Conservation (phyloP, 64 coral and sea anemone species). For the Trachythela sp. region DNA sequence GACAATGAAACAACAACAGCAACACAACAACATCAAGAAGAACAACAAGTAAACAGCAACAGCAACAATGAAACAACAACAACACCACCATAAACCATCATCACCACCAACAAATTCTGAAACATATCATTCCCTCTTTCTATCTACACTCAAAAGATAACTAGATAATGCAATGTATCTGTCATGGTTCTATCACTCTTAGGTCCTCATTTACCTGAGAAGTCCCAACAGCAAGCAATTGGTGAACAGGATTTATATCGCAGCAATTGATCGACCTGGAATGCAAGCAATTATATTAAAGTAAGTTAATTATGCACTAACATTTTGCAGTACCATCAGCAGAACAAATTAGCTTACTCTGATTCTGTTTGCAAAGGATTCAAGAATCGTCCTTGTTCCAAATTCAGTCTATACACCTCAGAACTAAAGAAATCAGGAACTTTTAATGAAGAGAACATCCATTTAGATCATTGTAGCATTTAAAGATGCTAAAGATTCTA, state of each 20-base stretch:
- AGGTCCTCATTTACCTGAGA: conserved; percentile 40
- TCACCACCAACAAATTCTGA: too few species aligned
- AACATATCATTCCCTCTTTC: too few species aligned
- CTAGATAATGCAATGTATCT: too few species aligned
- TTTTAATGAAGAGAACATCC: neutral
- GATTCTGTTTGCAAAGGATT: conserved; percentile 85
- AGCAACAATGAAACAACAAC: too few species aligned
- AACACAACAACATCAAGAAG: too few species aligned
- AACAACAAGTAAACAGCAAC: too few species aligned
- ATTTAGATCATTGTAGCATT: neutral
- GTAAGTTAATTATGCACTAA: too few species aligned
- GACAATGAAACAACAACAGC: neutral
- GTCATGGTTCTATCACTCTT: neutral
- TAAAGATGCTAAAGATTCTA: too few species aligned
- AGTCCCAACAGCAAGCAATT: conserved; percentile 89
- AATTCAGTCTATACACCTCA: conserved; percentile 88
- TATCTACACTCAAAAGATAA: too few species aligned
- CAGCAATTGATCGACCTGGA: conserved; percentile 77
- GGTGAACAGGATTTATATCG: conserved; percentile 83
- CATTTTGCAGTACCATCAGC: too few species aligned
- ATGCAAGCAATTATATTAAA: neutral
- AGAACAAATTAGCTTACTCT: conserved; percentile 40
- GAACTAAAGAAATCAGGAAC: conserved; percentile 39
- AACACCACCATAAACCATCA: too few species aligned
- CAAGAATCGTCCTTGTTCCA: conserved; percentile 92